phyloP scores from a whole-genome alignment of 2,113 vertebrate genomes.

The Anhinga anhinga region DNA sequence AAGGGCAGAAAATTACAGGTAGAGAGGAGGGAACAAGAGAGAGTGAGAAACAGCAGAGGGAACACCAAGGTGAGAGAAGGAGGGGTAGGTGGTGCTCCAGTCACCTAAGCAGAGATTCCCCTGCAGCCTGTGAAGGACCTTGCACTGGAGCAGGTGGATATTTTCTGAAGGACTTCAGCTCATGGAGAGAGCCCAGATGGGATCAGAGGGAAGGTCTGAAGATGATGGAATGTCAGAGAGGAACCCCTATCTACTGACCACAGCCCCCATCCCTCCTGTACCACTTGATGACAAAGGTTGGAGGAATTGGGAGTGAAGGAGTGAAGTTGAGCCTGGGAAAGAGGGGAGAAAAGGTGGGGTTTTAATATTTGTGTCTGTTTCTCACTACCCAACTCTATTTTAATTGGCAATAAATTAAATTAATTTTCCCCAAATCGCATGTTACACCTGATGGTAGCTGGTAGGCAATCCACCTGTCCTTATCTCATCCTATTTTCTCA shows the following conservation, averaged over 20 bases:
- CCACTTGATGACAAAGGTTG: accelerated
- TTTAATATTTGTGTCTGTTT: neutral
- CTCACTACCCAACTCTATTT: neutral
- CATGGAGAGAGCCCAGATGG: neutral
- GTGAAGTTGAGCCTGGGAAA: neutral
- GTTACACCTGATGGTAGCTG: neutral
- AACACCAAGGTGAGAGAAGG: neutral
- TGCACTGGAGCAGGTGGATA: neutral
- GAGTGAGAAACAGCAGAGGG: neutral
- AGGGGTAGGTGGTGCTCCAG: neutral
- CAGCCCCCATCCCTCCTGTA: accelerated
- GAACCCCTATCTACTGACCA: accelerated
- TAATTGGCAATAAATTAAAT: neutral
- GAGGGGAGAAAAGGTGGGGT: neutral
- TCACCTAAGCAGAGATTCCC: neutral
- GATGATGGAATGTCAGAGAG: neutral
- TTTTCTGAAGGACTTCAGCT: neutral
- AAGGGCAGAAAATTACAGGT: neutral
- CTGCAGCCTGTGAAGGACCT: neutral
- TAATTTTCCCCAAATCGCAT: neutral
- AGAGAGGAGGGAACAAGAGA: neutral
- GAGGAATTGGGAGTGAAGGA: neutral
- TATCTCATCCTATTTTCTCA: neutral
- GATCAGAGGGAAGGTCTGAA: neutral
- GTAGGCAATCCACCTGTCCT: neutral